Evolutionary conservation across 2,797 vertebrate genomes (phyloP).

Genomic region (Vultur gryphus): DNA sequence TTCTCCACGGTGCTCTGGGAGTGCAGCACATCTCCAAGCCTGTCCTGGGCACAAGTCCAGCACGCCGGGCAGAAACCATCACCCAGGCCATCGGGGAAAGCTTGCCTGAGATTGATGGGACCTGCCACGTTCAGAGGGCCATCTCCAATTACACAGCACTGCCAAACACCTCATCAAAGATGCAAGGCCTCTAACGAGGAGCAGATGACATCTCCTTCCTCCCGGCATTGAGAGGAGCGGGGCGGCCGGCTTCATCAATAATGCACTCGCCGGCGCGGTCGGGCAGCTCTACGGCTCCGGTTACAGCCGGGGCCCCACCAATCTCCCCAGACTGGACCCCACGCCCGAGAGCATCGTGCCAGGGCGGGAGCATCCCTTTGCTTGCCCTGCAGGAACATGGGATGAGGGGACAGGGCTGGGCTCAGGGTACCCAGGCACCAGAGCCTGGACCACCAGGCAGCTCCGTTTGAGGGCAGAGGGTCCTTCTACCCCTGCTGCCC

Average conservation of each 20-base stretch:
- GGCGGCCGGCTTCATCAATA: constrained; percentile 52
- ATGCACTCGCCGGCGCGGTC: not conserved
- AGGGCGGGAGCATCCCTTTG: not conserved
- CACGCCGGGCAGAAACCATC: not conserved
- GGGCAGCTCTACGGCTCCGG: not conserved
- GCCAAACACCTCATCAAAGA: constrained; percentile 71
- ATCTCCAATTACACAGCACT: constrained; percentile 47
- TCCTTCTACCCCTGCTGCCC: not conserved
- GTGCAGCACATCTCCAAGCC: not conserved
- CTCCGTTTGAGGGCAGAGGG: not conserved
- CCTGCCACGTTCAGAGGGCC: constrained; percentile 12
- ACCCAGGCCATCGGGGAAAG: not conserved
- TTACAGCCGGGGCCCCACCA: not conserved
- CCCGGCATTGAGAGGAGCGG: not conserved
- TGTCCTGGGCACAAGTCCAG: not conserved
- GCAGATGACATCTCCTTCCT: constrained; percentile 71
- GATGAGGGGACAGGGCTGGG: not conserved
- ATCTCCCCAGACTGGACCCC: accelerated
- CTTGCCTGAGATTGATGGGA: constrained; percentile 53
- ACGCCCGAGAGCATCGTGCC: accelerated
- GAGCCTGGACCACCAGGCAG: not conserved
- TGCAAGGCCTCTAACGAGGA: constrained; percentile 68
- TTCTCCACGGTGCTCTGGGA: accelerated
- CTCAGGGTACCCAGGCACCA: not conserved
- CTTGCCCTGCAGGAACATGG: not conserved